These are phyloP conservation scores for Bemisia tabaci DNA, from an alignment of 1,140 invertebrate genomes.

Conservation along the genomic window DNA sequence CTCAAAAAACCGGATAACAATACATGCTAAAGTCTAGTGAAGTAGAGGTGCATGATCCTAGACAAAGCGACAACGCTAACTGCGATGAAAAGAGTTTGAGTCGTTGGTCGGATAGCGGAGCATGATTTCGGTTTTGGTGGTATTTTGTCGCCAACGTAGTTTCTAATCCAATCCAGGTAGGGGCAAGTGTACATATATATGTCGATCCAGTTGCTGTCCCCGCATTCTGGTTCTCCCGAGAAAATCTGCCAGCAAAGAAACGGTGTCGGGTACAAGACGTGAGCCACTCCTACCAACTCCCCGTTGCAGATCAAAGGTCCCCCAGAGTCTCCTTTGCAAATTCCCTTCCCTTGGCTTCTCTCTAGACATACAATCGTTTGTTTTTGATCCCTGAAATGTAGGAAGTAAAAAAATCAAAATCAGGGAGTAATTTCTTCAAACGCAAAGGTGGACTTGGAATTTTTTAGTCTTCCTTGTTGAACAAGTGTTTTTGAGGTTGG, in stretches of 20 bases:
- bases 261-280: constrained; percentile 12
- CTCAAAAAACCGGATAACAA: no score
- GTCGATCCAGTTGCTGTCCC: constrained; percentile 11
- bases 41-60: no score
- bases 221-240: constrained; percentile 12
- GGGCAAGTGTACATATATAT: constrained; percentile 18
- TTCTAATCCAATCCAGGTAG: constrained; percentile 14
- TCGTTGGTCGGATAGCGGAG: no score
- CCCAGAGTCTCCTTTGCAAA: constrained; percentile 16
- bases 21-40: no score
- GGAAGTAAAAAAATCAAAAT: no score
- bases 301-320: constrained; percentile 16
- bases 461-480: no score
- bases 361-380: constrained; percentile 15
- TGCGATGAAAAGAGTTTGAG: no score
- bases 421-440: no score
- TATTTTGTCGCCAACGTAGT: constrained; percentile 6
- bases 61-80: no score
- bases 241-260: constrained; percentile 4
- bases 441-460: no score
- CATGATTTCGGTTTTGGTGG: no score
- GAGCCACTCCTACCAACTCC: constrained; percentile 16
- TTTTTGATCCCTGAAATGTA: background rate
- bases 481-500: no score
- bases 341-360: constrained; percentile 13